phyloP scores from a whole-genome alignment of 2,888 invertebrate species.

The Sinelater perroti region DNA sequence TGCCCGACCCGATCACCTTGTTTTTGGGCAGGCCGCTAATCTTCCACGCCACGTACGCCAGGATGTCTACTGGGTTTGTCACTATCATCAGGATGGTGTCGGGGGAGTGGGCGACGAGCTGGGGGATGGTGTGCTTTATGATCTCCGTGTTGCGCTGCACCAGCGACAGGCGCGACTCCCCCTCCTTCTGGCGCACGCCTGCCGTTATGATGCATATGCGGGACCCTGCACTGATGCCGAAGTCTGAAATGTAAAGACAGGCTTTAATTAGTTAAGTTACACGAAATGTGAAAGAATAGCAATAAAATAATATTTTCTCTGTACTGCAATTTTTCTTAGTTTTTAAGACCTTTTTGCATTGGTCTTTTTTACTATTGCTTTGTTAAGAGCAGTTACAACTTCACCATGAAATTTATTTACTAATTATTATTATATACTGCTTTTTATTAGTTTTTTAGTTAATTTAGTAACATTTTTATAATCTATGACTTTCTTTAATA shows the following conservation, averaged over 20 bases:
- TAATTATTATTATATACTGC: no score
- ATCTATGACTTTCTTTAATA: no score
- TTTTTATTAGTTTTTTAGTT: no score
- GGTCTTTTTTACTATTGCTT: no score
- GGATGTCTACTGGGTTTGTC: constrained; percentile 91
- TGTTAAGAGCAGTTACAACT: no score
- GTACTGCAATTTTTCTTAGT: no score
- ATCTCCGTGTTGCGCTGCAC: constrained; percentile 92
- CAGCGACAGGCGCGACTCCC: constrained; percentile 85
- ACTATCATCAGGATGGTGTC: constrained; percentile 86
- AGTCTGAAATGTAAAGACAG: constrained; percentile 68
- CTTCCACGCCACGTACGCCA: constrained; percentile 94
- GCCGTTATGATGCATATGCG: constrained; percentile 90
- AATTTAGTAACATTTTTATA: no score
- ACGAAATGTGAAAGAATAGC: neutral
- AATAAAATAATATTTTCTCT: no score
- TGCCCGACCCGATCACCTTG: constrained; percentile 89
- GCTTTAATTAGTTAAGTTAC: no score
- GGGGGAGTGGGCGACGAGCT: constrained; percentile 84
- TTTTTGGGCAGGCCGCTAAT: constrained; percentile 87
- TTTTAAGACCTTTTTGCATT: no score
- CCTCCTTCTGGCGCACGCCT: constrained; percentile 90
- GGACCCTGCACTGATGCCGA: constrained; percentile 78
- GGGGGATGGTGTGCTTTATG: constrained; percentile 84
- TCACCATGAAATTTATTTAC: no score